Percentiles rank a stretch among this genome's conserved stretches.
These are phyloP conservation scores for Caenorhabditis doughertyi DNA, from an alignment of 2,888 invertebrate species.

Conservation along the genomic window DNA sequence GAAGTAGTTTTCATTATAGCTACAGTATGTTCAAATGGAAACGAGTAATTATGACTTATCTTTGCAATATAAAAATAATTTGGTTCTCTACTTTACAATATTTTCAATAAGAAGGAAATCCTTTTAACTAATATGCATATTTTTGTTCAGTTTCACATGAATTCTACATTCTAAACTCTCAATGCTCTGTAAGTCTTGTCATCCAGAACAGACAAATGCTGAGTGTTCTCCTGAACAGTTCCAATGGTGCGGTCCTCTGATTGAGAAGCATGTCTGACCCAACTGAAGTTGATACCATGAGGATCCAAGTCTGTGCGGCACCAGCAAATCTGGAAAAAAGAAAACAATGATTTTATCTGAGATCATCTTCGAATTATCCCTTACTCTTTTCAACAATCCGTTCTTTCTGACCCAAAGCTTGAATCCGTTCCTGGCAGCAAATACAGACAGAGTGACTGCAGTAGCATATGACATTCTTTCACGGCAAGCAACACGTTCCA, in stretches of 20 bases:
- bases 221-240: slow-evolving; percentile 13
- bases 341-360: slow-evolving; percentile 65
- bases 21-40: too few relatives aligned
- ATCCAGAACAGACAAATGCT: slow-evolving; percentile 28
- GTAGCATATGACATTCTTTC: slow-evolving; percentile 90
- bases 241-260: slow-evolving; percentile 32
- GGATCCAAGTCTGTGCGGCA: slow-evolving; percentile 56
- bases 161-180: slow-evolving; percentile 6
- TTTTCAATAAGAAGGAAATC: too few relatives aligned
- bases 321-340: slow-evolving; percentile 61
- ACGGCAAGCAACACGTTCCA: slow-evolving; percentile 83
- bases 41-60: too few relatives aligned
- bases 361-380: not conserved
- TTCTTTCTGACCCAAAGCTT: slow-evolving; percentile 86
- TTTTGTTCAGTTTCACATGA: too few relatives aligned
- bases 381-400: slow-evolving; percentile 87
- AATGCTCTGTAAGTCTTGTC: slow-evolving; percentile 49
- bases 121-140: too few relatives aligned
- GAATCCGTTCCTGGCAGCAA: slow-evolving; percentile 49
- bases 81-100: too few relatives aligned
- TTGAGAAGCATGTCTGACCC: slow-evolving; percentile 39
- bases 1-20: too few relatives aligned
- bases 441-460: slow-evolving; percentile 87
- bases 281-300: slow-evolving; percentile 53
- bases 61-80: too few relatives aligned